A percentile compares a stretch with the other conserved stretches of the same genome.
Evolutionary conservation across 2,113 vertebrate genomes (phyloP).

Genomic region (Mustela lutreola): DNA sequence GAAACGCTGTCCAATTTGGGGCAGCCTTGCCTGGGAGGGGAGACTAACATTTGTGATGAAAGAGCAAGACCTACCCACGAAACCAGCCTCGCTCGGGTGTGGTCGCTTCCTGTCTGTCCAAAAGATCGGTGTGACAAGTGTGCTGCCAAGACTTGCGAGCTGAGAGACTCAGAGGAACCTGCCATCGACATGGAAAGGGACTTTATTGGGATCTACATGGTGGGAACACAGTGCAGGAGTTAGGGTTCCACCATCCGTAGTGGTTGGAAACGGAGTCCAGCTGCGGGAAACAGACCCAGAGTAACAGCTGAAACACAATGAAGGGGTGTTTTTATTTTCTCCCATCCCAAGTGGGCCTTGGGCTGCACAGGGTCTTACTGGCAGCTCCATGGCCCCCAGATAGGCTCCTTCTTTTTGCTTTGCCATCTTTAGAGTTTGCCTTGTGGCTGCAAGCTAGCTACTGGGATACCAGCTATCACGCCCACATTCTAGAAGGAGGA

Average conservation of each 20-base stretch:
- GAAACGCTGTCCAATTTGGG: rapidly evolving
- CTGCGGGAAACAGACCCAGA: background rate
- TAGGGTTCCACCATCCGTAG: background rate
- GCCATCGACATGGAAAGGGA: rapidly evolving
- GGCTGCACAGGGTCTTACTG: rapidly evolving
- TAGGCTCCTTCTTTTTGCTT: background rate
- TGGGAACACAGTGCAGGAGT: rapidly evolving
- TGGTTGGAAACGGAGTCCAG: background rate
- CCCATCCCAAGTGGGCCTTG: background rate
- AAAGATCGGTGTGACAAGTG: rapidly evolving
- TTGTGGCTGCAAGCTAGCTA: background rate
- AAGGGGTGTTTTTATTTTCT: background rate
- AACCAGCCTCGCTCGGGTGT: rapidly evolving
- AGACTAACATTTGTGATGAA: background rate
- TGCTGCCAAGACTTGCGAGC: background rate
- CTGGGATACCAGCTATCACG: background rate
- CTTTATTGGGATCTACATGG: background rate
- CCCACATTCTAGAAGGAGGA: background rate
- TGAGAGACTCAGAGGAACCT: rapidly evolving
- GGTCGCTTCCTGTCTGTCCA: rapidly evolving
- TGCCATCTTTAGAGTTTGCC: background rate
- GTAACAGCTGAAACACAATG: background rate
- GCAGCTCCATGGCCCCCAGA: background rate
- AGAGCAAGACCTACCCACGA: background rate
- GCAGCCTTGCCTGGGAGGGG: rapidly evolving